A percentile compares a stretch with the other conserved stretches of the same genome.
phyloP scores from a whole-genome alignment of 2,113 vertebrate species.

The Hydrolagus affinis region DNA sequence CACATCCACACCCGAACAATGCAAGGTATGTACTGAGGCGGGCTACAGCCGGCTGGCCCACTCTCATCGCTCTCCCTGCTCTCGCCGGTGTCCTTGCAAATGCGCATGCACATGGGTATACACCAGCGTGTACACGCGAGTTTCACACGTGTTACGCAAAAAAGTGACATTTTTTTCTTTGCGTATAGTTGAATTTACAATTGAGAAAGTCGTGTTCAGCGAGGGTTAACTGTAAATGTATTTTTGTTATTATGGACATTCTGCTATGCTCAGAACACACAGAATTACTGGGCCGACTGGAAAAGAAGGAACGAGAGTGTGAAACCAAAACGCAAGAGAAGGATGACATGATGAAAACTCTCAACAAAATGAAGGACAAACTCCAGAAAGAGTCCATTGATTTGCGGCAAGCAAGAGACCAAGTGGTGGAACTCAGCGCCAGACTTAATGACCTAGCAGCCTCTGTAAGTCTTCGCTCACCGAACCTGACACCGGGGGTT shows the following conservation, averaged over 20 bases:
- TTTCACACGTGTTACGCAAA: too few species aligned
- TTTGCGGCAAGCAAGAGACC: slow-evolving; percentile 78
- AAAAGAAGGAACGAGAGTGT: slow-evolving; percentile 89
- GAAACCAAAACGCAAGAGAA: slow-evolving; percentile 91
- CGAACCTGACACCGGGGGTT: too few species aligned
- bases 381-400: slow-evolving; percentile 85
- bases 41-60: too few species aligned
- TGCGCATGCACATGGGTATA: background rate
- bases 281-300: slow-evolving; percentile 74
- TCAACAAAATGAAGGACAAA: slow-evolving; percentile 99
- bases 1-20: too few species aligned
- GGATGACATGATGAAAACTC: slow-evolving; percentile 95
- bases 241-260: background rate
- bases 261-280: slow-evolving; percentile 64
- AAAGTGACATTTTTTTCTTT: too few species aligned
- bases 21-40: too few species aligned
- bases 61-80: too few species aligned
- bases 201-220: too few species aligned
- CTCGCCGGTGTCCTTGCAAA: too few species aligned
- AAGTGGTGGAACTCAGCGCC: slow-evolving; percentile 74
- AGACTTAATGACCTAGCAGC: slow-evolving; percentile 66
- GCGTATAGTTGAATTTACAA: too few species aligned
- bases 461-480: slow-evolving; percentile 54
- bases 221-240: background rate
- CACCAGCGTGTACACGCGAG: too few species aligned